Percentiles rank a stretch among this genome's conserved stretches.
phyloP scores from a whole-genome alignment of 2,888 invertebrate species.

The Heliconius charithonia region DNA sequence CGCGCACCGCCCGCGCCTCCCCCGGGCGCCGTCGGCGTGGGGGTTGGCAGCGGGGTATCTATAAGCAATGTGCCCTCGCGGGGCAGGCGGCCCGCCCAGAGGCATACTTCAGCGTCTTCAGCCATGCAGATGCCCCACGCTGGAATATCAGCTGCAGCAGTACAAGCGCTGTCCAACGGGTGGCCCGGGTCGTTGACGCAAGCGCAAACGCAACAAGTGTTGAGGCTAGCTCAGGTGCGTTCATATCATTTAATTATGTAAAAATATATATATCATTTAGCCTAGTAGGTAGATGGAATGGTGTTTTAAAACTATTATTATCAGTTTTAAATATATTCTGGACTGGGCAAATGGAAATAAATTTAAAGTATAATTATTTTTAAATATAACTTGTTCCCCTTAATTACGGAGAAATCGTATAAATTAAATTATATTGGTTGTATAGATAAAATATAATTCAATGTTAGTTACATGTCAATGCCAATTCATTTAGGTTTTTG shows the following conservation, averaged over 20 bases:
- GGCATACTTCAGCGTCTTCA: slow-evolving; percentile 65
- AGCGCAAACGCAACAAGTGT: slow-evolving; percentile 80
- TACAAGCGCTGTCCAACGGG: slow-evolving; percentile 75
- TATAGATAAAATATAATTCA: neutral
- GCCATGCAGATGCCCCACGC: slow-evolving; percentile 75
- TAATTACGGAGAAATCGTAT: no score
- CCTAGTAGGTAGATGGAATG: no score
- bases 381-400: no score
- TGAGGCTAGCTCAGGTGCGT: slow-evolving; percentile 77
- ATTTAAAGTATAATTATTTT: no score
- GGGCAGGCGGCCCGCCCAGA: slow-evolving; percentile 62
- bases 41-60: slow-evolving; percentile 55
- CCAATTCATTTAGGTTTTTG: neutral
- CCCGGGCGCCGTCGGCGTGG: slow-evolving; percentile 63
- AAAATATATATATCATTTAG: no score
- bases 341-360: no score
- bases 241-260: neutral
- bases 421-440: no score
- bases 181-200: slow-evolving; percentile 73
- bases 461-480: neutral
- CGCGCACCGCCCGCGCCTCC: slow-evolving; percentile 90
- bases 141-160: slow-evolving; percentile 72
- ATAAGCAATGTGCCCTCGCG: slow-evolving; percentile 64
- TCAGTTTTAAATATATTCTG: no score
- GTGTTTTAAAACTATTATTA: no score